Evolutionary conservation across 1,140 invertebrate genomes (phyloP), one percentile per base, ranked within the genome.

Genomic region (Hyposmocoma kahamanoa): DNA sequence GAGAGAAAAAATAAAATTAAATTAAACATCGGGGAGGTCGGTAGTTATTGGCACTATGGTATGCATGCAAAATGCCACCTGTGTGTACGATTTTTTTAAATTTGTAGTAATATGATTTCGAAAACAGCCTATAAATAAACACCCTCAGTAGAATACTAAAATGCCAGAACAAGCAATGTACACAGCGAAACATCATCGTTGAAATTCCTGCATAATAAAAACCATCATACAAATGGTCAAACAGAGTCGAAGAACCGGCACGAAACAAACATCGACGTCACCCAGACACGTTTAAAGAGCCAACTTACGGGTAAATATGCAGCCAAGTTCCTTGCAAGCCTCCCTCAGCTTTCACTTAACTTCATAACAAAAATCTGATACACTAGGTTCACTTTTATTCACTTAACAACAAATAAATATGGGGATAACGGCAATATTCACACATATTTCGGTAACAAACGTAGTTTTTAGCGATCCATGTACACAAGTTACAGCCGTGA

Each of bases 291-390:
- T 80, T 56, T 44, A 53, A 59, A 22, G 68, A 60, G 49, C 62
- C 66, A 46, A 83, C 79, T 84, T 78, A 84, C 80, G 69, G 71
- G 72, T 76, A 78, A 70, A 76, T 73, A 72, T 42, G 47, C 58
- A 46, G 58, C 69, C 51, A 65, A 72, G 67, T 79, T 75, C 66
- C 62, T 72, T 62, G 50, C 58, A 58, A 58, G 56, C 62, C 66
- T 72, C 63, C 77, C 68, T 78, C 76, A 78, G 72, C 73, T 70
- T 62, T 67, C 63, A 67, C 66, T 67, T 67, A 72, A 73, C 76
- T 75, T 78, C 80, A 84, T 84, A 81, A 81, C 81, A 84, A 68
- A 78, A 59, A 67, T 62, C 63, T 74, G 52, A 36, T 54, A 48
- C 72, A 76, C 77, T 59, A 60, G 59, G 54, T 72, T 63, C 72